A percentile compares a stretch with the other conserved stretches of the same genome.
phyloP scores from a whole-genome alignment of 2,888 invertebrate species.

The Pachydiplax longipennis region DNA sequence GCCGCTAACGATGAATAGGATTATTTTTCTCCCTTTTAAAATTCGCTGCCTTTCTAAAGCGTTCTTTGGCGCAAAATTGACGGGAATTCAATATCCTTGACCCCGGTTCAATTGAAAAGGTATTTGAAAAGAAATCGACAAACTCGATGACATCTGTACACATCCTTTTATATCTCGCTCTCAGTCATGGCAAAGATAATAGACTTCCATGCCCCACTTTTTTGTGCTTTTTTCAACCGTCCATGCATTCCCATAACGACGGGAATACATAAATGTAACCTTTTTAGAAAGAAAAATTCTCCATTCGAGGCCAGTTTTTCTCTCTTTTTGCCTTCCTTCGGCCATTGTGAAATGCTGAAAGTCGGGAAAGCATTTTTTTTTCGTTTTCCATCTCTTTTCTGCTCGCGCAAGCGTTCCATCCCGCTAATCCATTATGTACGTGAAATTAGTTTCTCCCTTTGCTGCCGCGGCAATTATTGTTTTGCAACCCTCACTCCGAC shows the following conservation, averaged over 20 bases:
- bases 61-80: too few relatives aligned
- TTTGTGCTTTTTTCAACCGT: too few relatives aligned
- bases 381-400: neutral
- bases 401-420: neutral
- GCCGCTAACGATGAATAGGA: too few relatives aligned
- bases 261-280: too few relatives aligned
- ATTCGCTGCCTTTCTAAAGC: too few relatives aligned
- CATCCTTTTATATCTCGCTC: neutral
- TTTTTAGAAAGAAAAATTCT: neutral
- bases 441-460: conserved; percentile 27
- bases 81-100: too few relatives aligned
- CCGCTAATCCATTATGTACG: conserved; percentile 3
- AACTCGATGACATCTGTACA: neutral
- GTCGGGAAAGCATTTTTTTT: neutral
- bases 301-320: neutral
- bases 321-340: neutral
- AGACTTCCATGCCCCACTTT: neutral
- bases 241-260: neutral
- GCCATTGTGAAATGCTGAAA: neutral
- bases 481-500: neutral
- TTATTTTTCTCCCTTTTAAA: too few relatives aligned
- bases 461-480: neutral
- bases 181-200: neutral
- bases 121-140: too few relatives aligned
- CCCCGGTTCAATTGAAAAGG: too few relatives aligned